phyloP scores from a whole-genome alignment of 1,140 invertebrate species.

The Microplitis demolitor region DNA sequence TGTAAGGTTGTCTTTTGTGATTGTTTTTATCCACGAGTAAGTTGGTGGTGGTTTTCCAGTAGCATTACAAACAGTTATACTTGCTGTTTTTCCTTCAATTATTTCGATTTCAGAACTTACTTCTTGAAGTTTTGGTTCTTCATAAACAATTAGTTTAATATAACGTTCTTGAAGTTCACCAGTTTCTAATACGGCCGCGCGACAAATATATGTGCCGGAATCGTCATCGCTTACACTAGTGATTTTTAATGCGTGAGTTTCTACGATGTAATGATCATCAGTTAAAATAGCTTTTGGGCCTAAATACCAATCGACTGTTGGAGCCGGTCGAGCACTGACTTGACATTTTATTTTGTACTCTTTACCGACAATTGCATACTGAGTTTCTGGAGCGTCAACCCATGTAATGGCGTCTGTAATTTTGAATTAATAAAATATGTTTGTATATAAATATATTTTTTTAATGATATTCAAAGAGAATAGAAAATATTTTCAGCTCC shows the following conservation, averaged over 20 bases:
- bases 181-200: conserved; percentile 78
- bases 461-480: too few species aligned
- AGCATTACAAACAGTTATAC: conserved; percentile 73
- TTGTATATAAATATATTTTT: conserved; percentile 8
- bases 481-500: too few species aligned
- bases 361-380: conserved; percentile 77
- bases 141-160: conserved; percentile 82
- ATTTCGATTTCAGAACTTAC: conserved; percentile 67
- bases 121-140: conserved; percentile 72
- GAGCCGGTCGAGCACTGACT: conserved; percentile 82
- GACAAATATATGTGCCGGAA: conserved; percentile 84
- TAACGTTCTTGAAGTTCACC: conserved; percentile 75
- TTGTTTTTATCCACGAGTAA: conserved; percentile 79
- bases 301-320: conserved; percentile 82
- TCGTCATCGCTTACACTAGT: conserved; percentile 79
- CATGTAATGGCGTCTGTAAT: conserved; percentile 81
- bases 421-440: conserved; percentile 28
- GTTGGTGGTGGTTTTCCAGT: conserved; percentile 81
- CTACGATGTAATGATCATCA: conserved; percentile 74
- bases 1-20: conserved; percentile 70
- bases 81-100: conserved; percentile 77
- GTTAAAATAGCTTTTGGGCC: conserved; percentile 71
- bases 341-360: conserved; percentile 82
- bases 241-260: conserved; percentile 77
- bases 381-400: conserved; percentile 81